Evolutionary conservation across 92 coral and sea anemone species (phyloP).

Genomic region (Bergia sp.): DNA sequence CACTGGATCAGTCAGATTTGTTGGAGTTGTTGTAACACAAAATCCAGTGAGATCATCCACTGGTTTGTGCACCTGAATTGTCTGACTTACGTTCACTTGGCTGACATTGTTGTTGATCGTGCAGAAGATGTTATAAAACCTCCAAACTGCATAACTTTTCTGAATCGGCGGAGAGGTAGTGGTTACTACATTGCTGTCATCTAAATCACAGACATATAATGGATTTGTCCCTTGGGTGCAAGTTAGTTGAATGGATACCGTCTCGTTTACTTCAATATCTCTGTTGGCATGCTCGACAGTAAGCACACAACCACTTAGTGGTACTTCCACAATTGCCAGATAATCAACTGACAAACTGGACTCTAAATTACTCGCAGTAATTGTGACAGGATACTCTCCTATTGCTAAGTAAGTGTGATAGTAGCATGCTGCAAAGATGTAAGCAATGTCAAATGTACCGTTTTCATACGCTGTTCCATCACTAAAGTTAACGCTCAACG

Average conservation of each 20-base stretch:
- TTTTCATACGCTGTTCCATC: constrained; percentile 63
- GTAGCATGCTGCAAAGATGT: constrained; percentile 64
- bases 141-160: constrained; percentile 61
- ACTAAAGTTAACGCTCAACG: constrained; percentile 64
- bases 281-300: constrained; percentile 68
- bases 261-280: constrained; percentile 94
- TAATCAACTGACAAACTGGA: constrained; percentile 63
- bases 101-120: constrained; percentile 84
- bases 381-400: constrained; percentile 75
- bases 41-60: constrained; percentile 77
- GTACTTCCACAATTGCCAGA: constrained; percentile 73
- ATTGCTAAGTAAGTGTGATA: constrained; percentile 59
- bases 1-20: constrained; percentile 76
- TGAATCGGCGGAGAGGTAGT: constrained; percentile 33
- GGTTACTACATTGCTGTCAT: constrained; percentile 60
- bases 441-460: constrained; percentile 74
- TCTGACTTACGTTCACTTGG: constrained; percentile 49
- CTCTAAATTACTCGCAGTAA: constrained; percentile 74
- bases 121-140: constrained; percentile 59
- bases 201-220: constrained; percentile 66
- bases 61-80: constrained; percentile 86
- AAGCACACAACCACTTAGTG: constrained; percentile 55
- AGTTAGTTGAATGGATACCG: constrained; percentile 55
- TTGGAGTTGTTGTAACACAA: constrained; percentile 56
- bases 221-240: constrained; percentile 77